A percentile compares a stretch with the other conserved stretches of the same genome.
phyloP scores from a whole-genome alignment of 2,113 vertebrate species.

The Aegotheles bennettii region DNA sequence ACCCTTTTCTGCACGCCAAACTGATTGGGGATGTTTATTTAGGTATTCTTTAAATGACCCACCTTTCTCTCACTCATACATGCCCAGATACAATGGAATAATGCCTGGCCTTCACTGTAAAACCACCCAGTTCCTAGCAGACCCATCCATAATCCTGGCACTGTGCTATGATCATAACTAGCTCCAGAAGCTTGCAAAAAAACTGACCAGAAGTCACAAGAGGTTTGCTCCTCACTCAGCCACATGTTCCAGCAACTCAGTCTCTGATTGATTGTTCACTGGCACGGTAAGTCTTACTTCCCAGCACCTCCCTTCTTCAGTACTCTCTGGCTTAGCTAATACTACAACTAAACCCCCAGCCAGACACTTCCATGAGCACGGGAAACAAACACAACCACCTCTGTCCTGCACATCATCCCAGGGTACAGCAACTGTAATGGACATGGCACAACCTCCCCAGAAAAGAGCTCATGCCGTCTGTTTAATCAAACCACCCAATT shows the following conservation, averaged over 20 bases:
- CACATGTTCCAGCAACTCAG: background rate
- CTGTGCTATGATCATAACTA: background rate
- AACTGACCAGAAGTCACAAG: background rate
- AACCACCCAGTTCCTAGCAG: background rate
- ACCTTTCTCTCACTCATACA: background rate
- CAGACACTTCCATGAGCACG: background rate
- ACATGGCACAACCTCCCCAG: background rate
- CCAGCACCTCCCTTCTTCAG: background rate
- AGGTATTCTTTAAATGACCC: background rate
- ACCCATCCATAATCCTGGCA: background rate
- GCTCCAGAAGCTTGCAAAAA: background rate
- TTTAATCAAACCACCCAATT: background rate
- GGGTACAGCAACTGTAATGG: background rate
- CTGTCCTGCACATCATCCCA: background rate
- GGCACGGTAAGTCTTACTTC: background rate
- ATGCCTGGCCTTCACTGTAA: background rate
- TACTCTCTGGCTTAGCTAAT: background rate
- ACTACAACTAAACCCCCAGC: background rate
- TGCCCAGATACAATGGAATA: background rate
- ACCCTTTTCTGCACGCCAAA: background rate
- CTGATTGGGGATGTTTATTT: background rate
- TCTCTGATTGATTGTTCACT: accelerated
- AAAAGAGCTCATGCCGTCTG: background rate
- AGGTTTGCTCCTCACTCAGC: background rate
- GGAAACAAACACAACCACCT: background rate